Conservation (phyloP, 2,888 invertebrate species). For the Diaperis boleti region DNA sequence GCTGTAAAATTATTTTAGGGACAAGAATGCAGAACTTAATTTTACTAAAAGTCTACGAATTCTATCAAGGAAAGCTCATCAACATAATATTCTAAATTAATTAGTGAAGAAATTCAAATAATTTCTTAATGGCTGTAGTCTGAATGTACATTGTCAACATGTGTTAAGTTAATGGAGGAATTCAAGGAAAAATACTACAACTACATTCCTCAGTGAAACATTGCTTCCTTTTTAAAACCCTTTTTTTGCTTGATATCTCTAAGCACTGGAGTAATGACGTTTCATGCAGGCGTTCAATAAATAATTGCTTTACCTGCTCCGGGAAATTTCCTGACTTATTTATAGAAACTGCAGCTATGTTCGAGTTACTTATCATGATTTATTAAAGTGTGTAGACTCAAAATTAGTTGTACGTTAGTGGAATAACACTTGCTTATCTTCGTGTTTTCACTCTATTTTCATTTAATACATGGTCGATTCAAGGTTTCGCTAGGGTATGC, state of each 20-base stretch:
- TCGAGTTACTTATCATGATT: slow-evolving; percentile 11
- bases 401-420: slow-evolving; percentile 6
- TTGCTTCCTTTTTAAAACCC: background rate
- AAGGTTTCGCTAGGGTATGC: slow-evolving; percentile 3
- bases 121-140: background rate
- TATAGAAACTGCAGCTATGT: slow-evolving; percentile 6
- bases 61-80: background rate
- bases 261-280: background rate
- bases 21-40: slow-evolving; percentile 1
- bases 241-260: background rate
- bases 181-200: too few species aligned
- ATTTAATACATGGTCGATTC: background rate
- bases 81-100: background rate
- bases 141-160: too few species aligned
- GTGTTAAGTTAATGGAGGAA: too few species aligned
- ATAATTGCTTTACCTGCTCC: slow-evolving; percentile 6
- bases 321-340: slow-evolving; percentile 8
- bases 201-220: too few species aligned
- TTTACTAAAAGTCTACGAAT: background rate
- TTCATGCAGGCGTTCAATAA: slow-evolving; percentile 9
- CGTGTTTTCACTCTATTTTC: slow-evolving; percentile 27
- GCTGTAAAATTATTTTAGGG: slow-evolving; percentile 7
- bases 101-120: background rate
- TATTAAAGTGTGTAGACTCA: slow-evolving; percentile 15
- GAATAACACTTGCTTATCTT: slow-evolving; percentile 22